These are phyloP conservation scores for Apodemus sylvaticus DNA, from an alignment of 2,113 vertebrate species.

Conservation along the genomic window DNA sequence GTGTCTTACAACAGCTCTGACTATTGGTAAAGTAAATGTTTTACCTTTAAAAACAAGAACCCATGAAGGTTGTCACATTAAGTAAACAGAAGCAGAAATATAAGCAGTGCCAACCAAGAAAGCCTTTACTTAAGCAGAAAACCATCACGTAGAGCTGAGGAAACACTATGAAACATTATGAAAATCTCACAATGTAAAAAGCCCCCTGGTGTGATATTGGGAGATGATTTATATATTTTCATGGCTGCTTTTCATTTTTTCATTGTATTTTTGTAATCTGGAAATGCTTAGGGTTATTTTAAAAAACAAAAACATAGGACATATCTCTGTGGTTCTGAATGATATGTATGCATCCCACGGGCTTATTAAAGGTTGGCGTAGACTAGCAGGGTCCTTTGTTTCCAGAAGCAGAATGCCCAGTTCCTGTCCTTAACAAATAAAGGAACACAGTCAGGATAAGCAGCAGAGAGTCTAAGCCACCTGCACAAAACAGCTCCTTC, in stretches of 20 bases:
- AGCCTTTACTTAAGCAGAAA: slow-evolving; percentile 35
- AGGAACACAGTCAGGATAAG: slow-evolving; percentile 46
- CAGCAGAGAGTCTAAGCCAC: slow-evolving; percentile 66
- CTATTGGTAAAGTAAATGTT: slow-evolving; percentile 31
- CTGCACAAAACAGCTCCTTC: slow-evolving; percentile 71
- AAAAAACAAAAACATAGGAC: background rate
- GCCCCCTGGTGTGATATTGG: background rate
- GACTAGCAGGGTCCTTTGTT: background rate
- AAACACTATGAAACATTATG: background rate
- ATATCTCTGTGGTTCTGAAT: slow-evolving; percentile 34
- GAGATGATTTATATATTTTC: slow-evolving; percentile 36
- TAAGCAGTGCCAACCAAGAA: slow-evolving; percentile 39
- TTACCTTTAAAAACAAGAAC: slow-evolving; percentile 47
- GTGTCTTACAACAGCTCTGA: background rate
- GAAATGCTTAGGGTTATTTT: background rate
- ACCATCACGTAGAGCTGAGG: background rate
- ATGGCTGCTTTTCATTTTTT: background rate
- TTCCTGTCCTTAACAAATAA: background rate
- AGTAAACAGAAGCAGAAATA: slow-evolving; percentile 43
- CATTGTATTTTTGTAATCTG: slow-evolving; percentile 33
- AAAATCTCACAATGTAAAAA: slow-evolving; percentile 32
- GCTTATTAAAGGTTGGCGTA: slow-evolving; percentile 40
- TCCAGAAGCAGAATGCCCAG: slow-evolving; percentile 40
- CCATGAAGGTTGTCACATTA: background rate
- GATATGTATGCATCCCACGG: background rate